These are phyloP conservation scores for Acromyrmex heyeri DNA, from an alignment of 1,140 invertebrate species.

Conservation along the genomic window DNA sequence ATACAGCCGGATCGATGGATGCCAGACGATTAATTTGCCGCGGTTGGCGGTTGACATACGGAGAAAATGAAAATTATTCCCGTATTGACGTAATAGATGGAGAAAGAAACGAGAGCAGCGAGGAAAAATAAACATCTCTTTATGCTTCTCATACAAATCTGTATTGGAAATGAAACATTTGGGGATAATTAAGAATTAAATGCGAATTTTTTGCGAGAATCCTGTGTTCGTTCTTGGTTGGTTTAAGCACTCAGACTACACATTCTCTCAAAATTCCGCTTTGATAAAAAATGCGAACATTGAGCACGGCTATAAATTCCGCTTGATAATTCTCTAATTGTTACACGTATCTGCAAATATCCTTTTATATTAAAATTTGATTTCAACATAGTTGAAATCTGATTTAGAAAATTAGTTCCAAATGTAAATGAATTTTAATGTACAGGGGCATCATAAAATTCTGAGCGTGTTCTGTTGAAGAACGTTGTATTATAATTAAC, in stretches of 20 bases:
- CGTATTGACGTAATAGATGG: background rate
- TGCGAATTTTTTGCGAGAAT: background rate
- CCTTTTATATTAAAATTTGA: background rate
- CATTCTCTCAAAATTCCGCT: conserved; percentile 37
- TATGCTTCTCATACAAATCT: background rate
- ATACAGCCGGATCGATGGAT: conserved; percentile 19
- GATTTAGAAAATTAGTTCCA: background rate
- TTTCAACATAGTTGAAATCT: background rate
- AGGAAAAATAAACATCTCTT: background rate
- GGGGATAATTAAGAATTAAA: background rate
- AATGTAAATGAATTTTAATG: background rate
- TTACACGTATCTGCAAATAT: background rate
- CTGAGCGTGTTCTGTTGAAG: background rate
- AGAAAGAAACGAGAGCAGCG: background rate
- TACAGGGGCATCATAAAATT: background rate
- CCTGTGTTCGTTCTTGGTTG: background rate
- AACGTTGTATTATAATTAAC: conserved; percentile 24
- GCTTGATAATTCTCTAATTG: conserved; percentile 33
- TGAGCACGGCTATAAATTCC: background rate
- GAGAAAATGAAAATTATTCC: conserved; percentile 26
- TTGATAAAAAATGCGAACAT: conserved; percentile 71
- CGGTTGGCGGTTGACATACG: background rate
- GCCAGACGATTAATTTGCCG: conserved; percentile 38
- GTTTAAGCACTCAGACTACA: conserved; percentile 40
- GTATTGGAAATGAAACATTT: background rate